Evolutionary conservation across 2,113 vertebrate species (phyloP), one percentile per base, ranked within the genome.

Genomic region (Salvelinus fontinalis): DNA sequence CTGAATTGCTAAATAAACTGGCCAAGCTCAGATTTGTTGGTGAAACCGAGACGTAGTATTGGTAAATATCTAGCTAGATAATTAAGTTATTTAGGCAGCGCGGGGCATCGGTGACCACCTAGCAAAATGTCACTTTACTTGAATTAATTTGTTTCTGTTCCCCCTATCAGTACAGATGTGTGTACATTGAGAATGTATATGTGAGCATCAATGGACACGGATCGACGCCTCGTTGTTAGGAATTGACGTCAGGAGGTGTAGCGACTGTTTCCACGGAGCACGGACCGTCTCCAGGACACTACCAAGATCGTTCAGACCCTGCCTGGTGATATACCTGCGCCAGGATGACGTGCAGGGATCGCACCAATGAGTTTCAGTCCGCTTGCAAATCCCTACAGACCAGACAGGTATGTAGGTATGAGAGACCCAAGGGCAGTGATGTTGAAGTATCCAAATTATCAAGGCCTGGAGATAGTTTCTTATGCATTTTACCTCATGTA

Each of bases 381-480:
- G 95, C 96, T 85, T 98, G 96, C 88, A 98, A 97, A 89, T 98
- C 96, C n/a, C 93, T 98, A 74, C 96, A 96, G 86, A 95, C 93
- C 67, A 94, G 95, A 86, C 95, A 96, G 94, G 95, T 97, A 89
- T 85, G 92, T 76, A 44, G 39, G 39, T 44, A 44, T 44, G 39
- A 9, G 5, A 3, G 1, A 68, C 26, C 31, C 4, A 18, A 48
- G 20, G 51, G 51, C 51, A 54, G n/a, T 16, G 12, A 12, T 39
- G 39, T 34, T 68, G 67, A 34, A 20, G 39, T 68, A 29, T 1
- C 8, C 20, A 16, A 31, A 27, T 9, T 8, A 34, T 31, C 5
- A 60, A 60, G 20, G 57, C 5, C 5, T 1, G 13, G 20, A 20
- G 13, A 60, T 22, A 26, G 16, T 18, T 34, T 48, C 13, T 1